Percentiles rank a stretch among this genome's conserved stretches.
phyloP scores from a whole-genome alignment of 2,113 vertebrate species.

The Manacus vitellinus region DNA sequence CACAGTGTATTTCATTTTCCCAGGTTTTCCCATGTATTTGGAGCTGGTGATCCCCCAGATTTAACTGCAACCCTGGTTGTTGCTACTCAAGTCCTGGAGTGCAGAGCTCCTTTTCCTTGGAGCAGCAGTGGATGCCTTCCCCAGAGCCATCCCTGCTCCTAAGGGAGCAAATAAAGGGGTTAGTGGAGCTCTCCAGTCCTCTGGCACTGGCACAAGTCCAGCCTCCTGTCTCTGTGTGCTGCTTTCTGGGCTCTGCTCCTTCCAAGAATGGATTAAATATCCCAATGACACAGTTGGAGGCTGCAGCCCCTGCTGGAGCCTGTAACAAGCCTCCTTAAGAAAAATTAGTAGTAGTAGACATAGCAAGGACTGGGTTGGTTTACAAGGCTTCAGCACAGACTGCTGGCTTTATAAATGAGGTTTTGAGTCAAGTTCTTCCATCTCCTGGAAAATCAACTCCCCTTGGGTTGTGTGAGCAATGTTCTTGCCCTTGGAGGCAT shows the following conservation, averaged over 20 bases:
- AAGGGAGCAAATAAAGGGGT: not conserved
- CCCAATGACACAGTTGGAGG: not conserved
- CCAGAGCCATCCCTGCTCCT: not conserved
- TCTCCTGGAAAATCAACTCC: not conserved
- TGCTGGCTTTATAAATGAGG: not conserved
- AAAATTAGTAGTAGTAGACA: not conserved
- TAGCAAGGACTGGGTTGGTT: not conserved
- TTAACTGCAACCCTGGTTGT: not conserved
- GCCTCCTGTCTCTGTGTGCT: not conserved
- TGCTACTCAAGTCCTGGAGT: not conserved
- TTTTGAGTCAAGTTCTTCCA: not conserved
- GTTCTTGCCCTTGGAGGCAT: not conserved
- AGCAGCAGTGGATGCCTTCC: not conserved
- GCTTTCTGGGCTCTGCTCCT: not conserved
- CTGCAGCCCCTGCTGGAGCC: not conserved
- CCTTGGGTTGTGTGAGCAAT: not conserved
- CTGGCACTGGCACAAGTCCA: not conserved
- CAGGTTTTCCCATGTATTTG: not conserved
- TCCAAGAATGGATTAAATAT: not conserved
- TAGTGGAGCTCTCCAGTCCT: not conserved
- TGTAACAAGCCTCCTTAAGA: not conserved
- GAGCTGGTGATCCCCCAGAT: not conserved
- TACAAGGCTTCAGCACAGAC: not conserved
- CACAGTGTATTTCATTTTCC: not conserved
- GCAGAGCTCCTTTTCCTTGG: not conserved